phyloP scores from a whole-genome alignment of 2,113 vertebrate species.

The Rana temporaria region DNA sequence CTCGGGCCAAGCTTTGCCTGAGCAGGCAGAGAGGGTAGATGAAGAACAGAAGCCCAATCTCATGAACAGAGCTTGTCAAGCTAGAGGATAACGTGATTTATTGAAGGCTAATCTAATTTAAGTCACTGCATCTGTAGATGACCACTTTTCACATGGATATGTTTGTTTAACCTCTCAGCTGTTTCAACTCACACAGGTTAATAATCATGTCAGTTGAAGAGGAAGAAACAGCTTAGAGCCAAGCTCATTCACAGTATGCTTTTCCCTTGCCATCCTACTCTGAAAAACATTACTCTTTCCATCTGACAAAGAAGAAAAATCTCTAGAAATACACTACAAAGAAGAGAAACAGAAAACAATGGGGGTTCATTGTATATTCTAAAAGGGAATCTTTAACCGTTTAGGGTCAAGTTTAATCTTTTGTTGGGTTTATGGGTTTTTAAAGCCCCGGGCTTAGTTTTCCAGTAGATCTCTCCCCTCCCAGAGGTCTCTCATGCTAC shows the following conservation, averaged over 20 bases:
- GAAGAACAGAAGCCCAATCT: conserved; percentile 40
- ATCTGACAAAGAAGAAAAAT: not conserved
- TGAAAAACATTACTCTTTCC: not conserved
- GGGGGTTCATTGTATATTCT: too few species aligned
- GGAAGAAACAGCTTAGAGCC: conserved; percentile 9
- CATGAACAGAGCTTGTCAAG: conserved; percentile 2
- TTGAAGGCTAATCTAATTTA: conserved; percentile 52
- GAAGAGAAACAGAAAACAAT: too few species aligned
- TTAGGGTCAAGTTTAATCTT: too few species aligned
- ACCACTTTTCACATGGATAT: conserved; percentile 15
- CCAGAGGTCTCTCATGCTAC: too few species aligned
- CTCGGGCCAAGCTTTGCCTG: conserved; percentile 26
- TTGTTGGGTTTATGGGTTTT: too few species aligned
- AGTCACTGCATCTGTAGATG: conserved; percentile 30
- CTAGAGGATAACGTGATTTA: conserved; percentile 49
- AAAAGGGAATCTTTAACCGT: too few species aligned
- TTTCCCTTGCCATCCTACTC: not conserved
- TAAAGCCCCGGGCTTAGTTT: too few species aligned
- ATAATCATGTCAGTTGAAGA: not conserved
- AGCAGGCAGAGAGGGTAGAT: conserved; percentile 19
- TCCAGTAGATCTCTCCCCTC: too few species aligned
- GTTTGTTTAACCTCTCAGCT: conserved; percentile 53
- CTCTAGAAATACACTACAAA: too few species aligned
- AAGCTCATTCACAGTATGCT: not conserved
- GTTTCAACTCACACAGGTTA: conserved; percentile 30